Conservation (phyloP, 2,797 vertebrate genomes). For the Harpagifer antarcticus region DNA sequence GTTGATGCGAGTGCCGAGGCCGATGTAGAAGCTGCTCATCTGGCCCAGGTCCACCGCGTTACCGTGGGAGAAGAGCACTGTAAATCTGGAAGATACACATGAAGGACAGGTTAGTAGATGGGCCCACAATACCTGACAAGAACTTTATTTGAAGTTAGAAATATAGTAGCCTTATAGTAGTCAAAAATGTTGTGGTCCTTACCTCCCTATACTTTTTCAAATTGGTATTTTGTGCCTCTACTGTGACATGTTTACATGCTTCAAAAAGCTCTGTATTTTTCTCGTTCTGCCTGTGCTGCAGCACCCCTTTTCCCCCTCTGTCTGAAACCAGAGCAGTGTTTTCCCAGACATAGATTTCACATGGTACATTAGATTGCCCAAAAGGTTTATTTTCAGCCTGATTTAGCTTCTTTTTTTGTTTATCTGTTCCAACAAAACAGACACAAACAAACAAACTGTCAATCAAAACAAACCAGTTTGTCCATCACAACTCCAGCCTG, state of each 20-base stretch:
- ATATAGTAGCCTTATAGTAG: background rate
- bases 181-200: no score
- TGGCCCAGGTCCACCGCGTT: conserved; percentile 96
- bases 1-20: conserved; percentile 94
- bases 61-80: conserved; percentile 94
- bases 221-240: no score
- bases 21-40: conserved; percentile 98
- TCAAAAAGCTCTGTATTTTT: no score
- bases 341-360: no score
- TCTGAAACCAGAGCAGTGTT: no score
- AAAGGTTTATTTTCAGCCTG: no score
- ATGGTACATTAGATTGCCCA: no score
- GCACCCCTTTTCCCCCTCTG: no score
- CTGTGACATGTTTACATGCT: no score
- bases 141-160: background rate
- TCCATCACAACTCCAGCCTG: background rate
- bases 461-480: background rate
- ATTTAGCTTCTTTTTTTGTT: no score
- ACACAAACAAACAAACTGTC: background rate
- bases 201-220: no score
- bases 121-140: background rate
- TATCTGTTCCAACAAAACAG: background rate
- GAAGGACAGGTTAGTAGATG: background rate
- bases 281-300: no score
- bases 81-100: conserved; percentile 83